Evolutionary conservation across 2,113 vertebrate species (phyloP).

Genomic region (Malurus cyaneus): DNA sequence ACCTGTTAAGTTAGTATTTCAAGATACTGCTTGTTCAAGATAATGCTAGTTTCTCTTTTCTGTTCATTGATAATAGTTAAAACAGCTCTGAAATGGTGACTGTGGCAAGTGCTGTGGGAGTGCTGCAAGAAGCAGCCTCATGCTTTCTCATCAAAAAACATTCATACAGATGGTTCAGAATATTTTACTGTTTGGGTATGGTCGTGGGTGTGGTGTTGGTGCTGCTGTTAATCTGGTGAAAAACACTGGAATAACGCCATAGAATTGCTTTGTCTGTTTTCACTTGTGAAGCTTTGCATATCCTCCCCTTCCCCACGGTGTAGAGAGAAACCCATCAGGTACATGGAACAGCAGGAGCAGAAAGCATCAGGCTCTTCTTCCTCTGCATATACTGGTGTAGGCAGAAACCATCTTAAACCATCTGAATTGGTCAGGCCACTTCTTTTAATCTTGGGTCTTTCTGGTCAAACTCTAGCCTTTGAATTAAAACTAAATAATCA

Average conservation of each 20-base stretch:
- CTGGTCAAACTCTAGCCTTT: neutral
- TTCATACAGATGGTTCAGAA: neutral
- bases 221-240: neutral
- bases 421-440: neutral
- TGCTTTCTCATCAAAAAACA: neutral
- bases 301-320: neutral
- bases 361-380: neutral
- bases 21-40: neutral
- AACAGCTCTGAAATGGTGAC: neutral
- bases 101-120: neutral
- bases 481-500: neutral
- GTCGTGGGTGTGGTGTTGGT: neutral
- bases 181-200: neutral
- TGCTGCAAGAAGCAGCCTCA: neutral
- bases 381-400: accelerated
- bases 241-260: neutral
- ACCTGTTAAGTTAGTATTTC: neutral
- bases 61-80: neutral
- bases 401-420: neutral
- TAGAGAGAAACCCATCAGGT: neutral
- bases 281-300: neutral
- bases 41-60: neutral
- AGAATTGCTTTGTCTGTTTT: neutral
- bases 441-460: neutral
- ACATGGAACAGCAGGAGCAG: neutral